Base-by-base conservation (phyloP, 1,140 invertebrate genomes). In the Cephus cinctus region DNA sequence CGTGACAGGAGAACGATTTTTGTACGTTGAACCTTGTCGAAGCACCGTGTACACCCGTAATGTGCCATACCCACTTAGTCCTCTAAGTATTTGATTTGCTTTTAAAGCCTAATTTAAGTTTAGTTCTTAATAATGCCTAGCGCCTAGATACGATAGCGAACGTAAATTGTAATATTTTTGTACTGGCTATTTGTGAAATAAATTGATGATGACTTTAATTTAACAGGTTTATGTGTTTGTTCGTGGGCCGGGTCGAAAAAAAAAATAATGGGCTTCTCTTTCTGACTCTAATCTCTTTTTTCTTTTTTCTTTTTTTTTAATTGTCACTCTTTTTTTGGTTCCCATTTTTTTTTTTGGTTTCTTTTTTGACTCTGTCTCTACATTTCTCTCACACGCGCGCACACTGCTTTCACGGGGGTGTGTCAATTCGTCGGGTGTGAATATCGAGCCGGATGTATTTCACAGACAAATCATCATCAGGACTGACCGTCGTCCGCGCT, bases 111-210 rank as follows among this genome's bases (percentile, higher is more conserved):
- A 41, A 60, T 25, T 35, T 51, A 52, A 35, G 39, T 50, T 47
- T 47, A 54, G 46, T 57, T 56, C 16, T 22, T 61, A 60, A 50
- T 40, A 23, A 43, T 52, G 22, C 12, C 18, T 14, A 5, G 9
- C 22, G 22, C 15, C 12, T 21, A 11, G n/a, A 36, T 36, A 41
- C n/a, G 22, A 41, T 41, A 41, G 20, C 20, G n/a, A 50, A 42
- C 40, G 49, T 51, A 50, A 52, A 66, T 65, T 72, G 68, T 73
- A 73, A 72, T 72, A 73, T 72, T 72, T 73, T 71, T 72, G 71
- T 72, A 73, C 56, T 59, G 54, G 44, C 57, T 55, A 70, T 61
- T 61, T 65, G 63, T 69, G 66, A 44, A 68, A 63, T 69, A 8
- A 27, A 27, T 8, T 27, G 25, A 41, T 23, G 39, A 43, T 54